These are phyloP conservation scores for Pristionchus exspectatus DNA, from an alignment of 2,888 invertebrate species.

Conservation along the genomic window DNA sequence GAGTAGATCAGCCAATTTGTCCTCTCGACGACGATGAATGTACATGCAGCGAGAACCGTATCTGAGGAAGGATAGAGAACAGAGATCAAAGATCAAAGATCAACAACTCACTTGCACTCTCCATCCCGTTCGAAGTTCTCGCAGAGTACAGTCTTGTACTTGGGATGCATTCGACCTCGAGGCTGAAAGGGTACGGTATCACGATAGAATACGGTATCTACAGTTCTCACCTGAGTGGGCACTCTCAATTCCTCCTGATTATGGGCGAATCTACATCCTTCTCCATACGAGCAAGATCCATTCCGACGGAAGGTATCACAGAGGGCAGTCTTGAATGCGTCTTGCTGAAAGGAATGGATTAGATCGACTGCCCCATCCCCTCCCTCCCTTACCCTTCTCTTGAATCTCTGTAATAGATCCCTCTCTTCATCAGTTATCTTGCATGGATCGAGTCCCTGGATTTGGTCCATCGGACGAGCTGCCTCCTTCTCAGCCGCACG, in stretches of 20 bases:
- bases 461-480: constrained; percentile 26
- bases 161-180: constrained; percentile 68
- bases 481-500: not conserved
- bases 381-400: constrained; percentile 59
- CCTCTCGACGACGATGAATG: constrained; percentile 49
- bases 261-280: constrained; percentile 67
- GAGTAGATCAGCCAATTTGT: not conserved
- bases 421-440: constrained; percentile 64
- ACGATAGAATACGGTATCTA: not conserved
- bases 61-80: not conserved
- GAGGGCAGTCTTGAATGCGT: constrained; percentile 70
- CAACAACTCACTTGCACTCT: constrained; percentile 50
- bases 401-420: constrained; percentile 61
- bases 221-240: constrained; percentile 59
- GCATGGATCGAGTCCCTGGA: constrained; percentile 50
- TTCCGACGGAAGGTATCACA: constrained; percentile 65
- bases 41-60: constrained; percentile 54
- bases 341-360: constrained; percentile 57
- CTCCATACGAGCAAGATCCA: constrained; percentile 63
- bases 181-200: constrained; percentile 59
- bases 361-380: not conserved
- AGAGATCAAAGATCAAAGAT: constrained; percentile 41
- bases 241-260: constrained; percentile 65
- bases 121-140: constrained; percentile 64
- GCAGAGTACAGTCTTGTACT: constrained; percentile 71